phyloP scores from a whole-genome alignment of 1,140 invertebrate species.

The Lepidotrigona ventralis region DNA sequence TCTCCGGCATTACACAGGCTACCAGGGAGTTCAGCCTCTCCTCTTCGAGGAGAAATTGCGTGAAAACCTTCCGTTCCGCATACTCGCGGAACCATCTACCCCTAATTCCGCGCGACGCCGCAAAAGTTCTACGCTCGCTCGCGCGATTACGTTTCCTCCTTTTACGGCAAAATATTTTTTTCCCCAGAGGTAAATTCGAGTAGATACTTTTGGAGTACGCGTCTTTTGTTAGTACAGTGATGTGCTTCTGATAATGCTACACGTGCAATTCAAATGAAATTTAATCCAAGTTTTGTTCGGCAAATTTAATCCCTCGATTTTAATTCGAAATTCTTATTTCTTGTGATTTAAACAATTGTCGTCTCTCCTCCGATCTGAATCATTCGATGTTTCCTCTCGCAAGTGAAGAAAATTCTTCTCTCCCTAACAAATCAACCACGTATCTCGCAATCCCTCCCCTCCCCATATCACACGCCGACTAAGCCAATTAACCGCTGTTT shows the following conservation, averaged over 20 bases:
- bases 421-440: not conserved
- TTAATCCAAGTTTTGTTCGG: too few species aligned
- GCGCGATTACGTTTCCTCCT: not conserved
- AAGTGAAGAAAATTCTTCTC: not conserved
- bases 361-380: not conserved
- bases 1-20: constrained; percentile 54
- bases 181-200: too few species aligned
- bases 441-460: not conserved
- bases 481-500: constrained; percentile 32
- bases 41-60: constrained; percentile 54
- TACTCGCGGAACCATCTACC: constrained; percentile 2
- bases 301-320: too few species aligned
- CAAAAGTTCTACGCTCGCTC: not conserved
- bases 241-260: too few species aligned
- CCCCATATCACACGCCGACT: not conserved
- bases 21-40: constrained; percentile 23
- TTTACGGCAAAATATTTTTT: not conserved
- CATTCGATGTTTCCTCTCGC: not conserved
- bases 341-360: not conserved
- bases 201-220: too few species aligned
- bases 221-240: too few species aligned
- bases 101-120: constrained; percentile 4
- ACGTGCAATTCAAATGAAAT: too few species aligned
- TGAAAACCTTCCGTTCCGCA: constrained; percentile 42
- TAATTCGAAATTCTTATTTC: too few species aligned